These are phyloP conservation scores for Gymnobelideus leadbeateri DNA, from an alignment of 2,113 vertebrate species.

Conservation along the genomic window DNA sequence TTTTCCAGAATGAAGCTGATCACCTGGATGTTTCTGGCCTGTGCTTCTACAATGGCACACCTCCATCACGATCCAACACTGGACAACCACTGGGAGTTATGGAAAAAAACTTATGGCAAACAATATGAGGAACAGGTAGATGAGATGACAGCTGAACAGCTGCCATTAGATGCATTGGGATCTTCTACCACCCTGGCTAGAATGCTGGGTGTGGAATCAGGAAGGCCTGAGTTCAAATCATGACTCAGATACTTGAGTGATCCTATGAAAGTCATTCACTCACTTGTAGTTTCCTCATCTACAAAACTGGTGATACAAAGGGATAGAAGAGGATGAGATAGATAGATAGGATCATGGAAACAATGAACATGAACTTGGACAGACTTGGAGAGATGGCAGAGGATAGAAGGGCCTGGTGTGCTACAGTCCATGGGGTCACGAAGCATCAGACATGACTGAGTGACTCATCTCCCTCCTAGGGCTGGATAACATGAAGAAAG, in stretches of 20 bases:
- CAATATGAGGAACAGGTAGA: constrained; percentile 74
- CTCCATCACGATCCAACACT: constrained; percentile 56
- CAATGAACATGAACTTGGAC: no score
- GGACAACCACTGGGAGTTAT: constrained; percentile 79
- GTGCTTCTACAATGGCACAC: not conserved
- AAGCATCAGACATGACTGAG: no score
- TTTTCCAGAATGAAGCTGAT: constrained; percentile 57
- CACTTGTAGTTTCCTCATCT: not conserved
- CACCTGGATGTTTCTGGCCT: constrained; percentile 36
- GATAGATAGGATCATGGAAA: no score
- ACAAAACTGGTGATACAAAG: no score
- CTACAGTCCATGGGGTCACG: no score
- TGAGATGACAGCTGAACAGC: not conserved
- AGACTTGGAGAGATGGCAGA: no score
- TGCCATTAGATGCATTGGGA: not conserved
- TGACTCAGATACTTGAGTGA: no score
- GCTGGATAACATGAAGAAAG: no score
- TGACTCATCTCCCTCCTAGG: no score
- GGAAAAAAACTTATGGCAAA: constrained; percentile 77
- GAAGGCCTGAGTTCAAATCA: not conserved
- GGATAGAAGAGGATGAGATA: no score
- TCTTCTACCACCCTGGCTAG: not conserved
- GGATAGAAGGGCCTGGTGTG: no score
- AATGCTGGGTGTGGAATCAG: not conserved
- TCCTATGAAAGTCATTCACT: not conserved